Conservation (phyloP, 2,113 vertebrate species). For the Chaenocephalus aceratus region DNA sequence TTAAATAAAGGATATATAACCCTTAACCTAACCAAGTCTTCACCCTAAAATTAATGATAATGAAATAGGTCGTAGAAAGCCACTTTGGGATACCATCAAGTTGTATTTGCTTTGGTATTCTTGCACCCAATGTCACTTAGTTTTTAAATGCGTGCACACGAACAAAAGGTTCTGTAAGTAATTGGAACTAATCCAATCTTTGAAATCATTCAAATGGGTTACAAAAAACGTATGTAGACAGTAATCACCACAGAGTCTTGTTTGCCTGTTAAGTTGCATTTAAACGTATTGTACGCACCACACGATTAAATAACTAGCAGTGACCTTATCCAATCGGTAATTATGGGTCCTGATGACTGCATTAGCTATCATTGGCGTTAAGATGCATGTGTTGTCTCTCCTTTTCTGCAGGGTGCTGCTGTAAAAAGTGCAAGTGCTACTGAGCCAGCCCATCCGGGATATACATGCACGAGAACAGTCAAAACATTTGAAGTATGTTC, state of each 20-base stretch:
- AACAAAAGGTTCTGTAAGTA: background rate
- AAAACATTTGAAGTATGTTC: conserved; percentile 55
- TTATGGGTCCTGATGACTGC: conserved; percentile 9
- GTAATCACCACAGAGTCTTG: background rate
- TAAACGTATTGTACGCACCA: background rate
- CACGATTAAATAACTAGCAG: background rate
- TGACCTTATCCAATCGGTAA: conserved; percentile 13
- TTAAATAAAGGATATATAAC: too few relatives aligned
- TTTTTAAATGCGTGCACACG: background rate
- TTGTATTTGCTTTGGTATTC: background rate
- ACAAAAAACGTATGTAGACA: background rate
- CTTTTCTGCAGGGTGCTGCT: conserved; percentile 8
- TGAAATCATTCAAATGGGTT: background rate
- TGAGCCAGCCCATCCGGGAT: conserved; percentile 26
- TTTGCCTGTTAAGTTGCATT: background rate
- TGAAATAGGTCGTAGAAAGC: background rate
- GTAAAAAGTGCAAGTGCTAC: conserved; percentile 31
- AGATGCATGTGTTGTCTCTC: conserved; percentile 16
- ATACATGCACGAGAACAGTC: conserved; percentile 57
- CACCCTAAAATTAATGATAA: too few relatives aligned
- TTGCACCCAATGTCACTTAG: background rate
- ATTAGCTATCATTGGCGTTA: conserved; percentile 30
- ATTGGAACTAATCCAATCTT: background rate
- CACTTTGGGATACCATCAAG: background rate
- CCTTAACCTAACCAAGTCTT: too few relatives aligned